Percentiles rank a stretch among this genome's conserved stretches.
Evolutionary conservation across 2,797 vertebrate genomes (phyloP).

Genomic region (Echiichthys vipera): DNA sequence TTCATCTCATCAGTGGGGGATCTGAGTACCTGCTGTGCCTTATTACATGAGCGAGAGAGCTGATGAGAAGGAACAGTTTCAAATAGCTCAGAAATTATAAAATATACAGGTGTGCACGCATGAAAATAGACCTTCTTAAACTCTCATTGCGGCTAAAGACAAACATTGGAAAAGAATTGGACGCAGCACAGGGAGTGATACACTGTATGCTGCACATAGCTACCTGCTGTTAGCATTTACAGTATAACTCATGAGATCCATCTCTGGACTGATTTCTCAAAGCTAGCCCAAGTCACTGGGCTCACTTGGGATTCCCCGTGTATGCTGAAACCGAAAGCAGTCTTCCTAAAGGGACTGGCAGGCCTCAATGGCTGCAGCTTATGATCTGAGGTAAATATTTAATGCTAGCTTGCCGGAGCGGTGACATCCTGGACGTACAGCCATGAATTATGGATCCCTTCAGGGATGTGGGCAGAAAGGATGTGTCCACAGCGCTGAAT

Average conservation of each 20-base stretch:
- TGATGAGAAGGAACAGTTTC: slow-evolving; percentile 18
- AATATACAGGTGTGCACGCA: not conserved
- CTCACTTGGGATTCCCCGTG: slow-evolving; percentile 73
- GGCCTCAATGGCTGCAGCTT: slow-evolving; percentile 72
- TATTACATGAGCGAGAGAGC: slow-evolving; percentile 37
- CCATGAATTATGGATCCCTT: slow-evolving; percentile 85
- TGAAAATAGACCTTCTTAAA: not conserved
- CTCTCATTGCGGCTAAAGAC: not conserved
- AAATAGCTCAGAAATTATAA: not conserved
- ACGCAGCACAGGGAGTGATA: not conserved
- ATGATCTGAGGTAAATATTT: slow-evolving; percentile 86
- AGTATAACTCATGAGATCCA: slow-evolving; percentile 47
- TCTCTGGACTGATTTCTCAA: slow-evolving; percentile 53
- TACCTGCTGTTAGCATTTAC: slow-evolving; percentile 37
- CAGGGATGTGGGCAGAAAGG: slow-evolving; percentile 59
- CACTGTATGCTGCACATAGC: slow-evolving; percentile 1
- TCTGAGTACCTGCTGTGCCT: slow-evolving; percentile 42
- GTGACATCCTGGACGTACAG: slow-evolving; percentile 79
- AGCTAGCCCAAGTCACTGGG: slow-evolving; percentile 19
- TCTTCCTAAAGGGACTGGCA: slow-evolving; percentile 69
- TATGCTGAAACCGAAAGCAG: slow-evolving; percentile 61
- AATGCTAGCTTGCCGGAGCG: slow-evolving; percentile 75
- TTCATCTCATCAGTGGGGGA: slow-evolving; percentile 39
- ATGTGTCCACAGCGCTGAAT: slow-evolving; percentile 74
- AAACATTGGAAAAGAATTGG: not conserved